Evolutionary conservation across 1,140 invertebrate species (phyloP), one percentile per base, ranked within the genome.

Genomic region (Helicoverpa zea): DNA sequence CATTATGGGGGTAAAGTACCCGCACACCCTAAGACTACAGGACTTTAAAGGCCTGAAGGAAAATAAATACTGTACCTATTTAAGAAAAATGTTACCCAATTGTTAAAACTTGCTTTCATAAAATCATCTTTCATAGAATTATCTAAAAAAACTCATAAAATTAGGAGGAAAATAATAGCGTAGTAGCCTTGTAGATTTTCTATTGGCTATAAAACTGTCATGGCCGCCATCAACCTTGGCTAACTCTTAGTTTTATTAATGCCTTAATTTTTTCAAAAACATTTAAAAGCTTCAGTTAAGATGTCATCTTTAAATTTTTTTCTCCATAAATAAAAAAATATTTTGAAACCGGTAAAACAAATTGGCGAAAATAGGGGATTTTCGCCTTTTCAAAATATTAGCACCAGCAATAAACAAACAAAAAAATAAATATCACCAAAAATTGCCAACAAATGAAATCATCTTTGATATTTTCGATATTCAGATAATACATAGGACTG

Each of bases 141-240:
- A 51, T 4, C 23, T 52, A 0, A 70, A 7, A 70, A 54, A 13
- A 29, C 3, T 14, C 4, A 23, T 54, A 54, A 54, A 54, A 2
- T 23, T 29, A n/a, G n/a, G 13, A 12, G 2, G 56, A 73, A 56
- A 11, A 51, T 56, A 72, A 56, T 11, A 35, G 59, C 7, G 35
- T n/a, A n/a, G n/a, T n/a, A n/a, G 35, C 35, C 35, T 23, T 70
- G 16, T 13, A 47, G 3, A n/a, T 75, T 14, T 75, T 56, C 59
- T 58, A 75, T 75, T 11, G n/a, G 11, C n/a, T n/a, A 61, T 75
- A 61, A 61, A 75, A 11, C 1, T 54, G 51, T 54, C 68, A 72
- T 72, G 23, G 68, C 51, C 13, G 51, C 3, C 9, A 16, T 14
- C 14, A 56, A 51, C 43, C 29, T 9, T 13, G 13, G 23, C 23